Evolutionary conservation across 37 sponge, comb jelly and placozoan genomes (phyloP).

Genomic region (Tethya wilhelma): DNA sequence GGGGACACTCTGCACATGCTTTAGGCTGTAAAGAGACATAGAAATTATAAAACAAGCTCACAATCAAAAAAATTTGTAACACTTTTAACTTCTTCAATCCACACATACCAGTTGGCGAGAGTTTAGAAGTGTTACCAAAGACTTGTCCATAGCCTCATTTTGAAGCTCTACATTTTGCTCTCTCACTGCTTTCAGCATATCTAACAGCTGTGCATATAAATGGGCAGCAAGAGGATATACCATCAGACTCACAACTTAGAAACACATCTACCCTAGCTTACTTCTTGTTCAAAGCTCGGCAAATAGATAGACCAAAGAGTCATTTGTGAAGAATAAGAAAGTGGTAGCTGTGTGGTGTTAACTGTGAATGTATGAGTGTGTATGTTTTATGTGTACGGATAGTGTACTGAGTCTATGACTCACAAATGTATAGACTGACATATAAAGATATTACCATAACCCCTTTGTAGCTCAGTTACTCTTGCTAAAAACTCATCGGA

Average conservation of each 20-base stretch:
- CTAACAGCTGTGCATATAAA: conserved; percentile 2
- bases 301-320: conserved; percentile 24
- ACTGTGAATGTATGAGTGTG: neutral
- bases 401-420: too few species aligned
- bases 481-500: conserved; percentile 1
- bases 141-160: neutral
- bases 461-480: conserved; percentile 8
- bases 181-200: conserved; percentile 8
- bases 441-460: neutral
- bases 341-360: too few species aligned
- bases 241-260: neutral
- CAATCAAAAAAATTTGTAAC: neutral
- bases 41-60: neutral
- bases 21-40: conserved; percentile 15
- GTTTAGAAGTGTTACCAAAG: neutral
- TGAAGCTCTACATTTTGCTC: neutral
- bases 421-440: too few species aligned
- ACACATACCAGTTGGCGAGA: neutral
- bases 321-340: too few species aligned
- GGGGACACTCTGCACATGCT: conserved; percentile 15
- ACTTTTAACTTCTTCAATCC: neutral
- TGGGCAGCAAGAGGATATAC: neutral
- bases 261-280: neutral
- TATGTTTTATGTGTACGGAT: neutral
- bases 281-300: conserved; percentile 52